phyloP scores from a whole-genome alignment of 2,113 vertebrate genomes.

The Todiramphus saurophagus region DNA sequence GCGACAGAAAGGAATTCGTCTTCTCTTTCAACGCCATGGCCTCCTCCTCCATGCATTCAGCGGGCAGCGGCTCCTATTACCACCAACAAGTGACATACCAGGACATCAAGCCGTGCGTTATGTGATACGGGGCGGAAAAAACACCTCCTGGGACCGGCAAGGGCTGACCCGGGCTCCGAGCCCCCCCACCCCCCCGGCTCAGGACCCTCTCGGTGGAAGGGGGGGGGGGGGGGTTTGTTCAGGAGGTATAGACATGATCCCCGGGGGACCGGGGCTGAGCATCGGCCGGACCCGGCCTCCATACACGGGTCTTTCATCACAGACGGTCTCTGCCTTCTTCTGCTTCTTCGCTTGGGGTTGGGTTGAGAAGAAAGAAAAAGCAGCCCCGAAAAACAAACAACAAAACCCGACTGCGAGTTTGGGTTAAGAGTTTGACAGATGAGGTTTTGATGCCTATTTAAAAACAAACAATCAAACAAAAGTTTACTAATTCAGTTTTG shows the following conservation, averaged over 20 bases:
- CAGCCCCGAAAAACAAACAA: not conserved
- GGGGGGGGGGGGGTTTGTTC: not conserved
- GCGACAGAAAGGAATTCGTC: slow-evolving; percentile 97
- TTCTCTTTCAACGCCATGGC: slow-evolving; percentile 99
- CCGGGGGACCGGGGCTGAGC: not conserved
- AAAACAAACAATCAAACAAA: not conserved
- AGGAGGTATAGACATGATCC: not conserved
- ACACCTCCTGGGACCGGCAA: not conserved
- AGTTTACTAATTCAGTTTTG: not conserved
- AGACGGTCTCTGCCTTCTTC: not conserved
- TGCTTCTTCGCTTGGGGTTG: not conserved
- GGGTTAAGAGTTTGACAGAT: not conserved
- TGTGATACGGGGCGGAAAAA: slow-evolving; percentile 80
- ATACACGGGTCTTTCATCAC: not conserved
- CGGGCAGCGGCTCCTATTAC: slow-evolving; percentile 90
- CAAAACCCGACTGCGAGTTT: not conserved
- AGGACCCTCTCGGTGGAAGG: not conserved
- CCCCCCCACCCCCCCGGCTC: not conserved
- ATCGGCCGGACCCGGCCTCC: not conserved
- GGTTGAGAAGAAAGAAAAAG: not conserved
- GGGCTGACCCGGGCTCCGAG: not conserved
- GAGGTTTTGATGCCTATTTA: not conserved
- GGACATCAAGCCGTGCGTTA: slow-evolving; percentile 98
- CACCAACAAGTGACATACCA: slow-evolving; percentile 98
- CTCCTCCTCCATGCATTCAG: slow-evolving; percentile 93